Evolutionary conservation across 2,797 vertebrate genomes (phyloP).

Genomic region (Sciurus carolinensis): DNA sequence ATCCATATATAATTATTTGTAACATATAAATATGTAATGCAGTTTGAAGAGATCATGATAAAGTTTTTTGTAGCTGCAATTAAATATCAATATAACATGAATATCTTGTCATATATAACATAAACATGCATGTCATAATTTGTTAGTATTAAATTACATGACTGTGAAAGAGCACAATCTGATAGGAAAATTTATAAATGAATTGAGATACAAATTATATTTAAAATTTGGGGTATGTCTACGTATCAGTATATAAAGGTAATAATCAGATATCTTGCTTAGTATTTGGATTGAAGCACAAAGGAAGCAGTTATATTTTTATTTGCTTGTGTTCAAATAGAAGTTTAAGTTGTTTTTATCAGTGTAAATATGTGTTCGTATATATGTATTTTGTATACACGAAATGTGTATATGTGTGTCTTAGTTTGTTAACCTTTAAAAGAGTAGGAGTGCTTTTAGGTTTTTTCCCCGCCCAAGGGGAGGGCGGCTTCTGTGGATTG

Average conservation of each 20-base stretch:
- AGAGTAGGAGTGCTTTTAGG: not conserved
- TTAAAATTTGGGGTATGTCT: not conserved
- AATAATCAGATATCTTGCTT: not conserved
- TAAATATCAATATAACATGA: not conserved
- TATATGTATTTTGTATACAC: not conserved
- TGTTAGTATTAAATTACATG: not conserved
- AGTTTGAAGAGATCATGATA: not conserved
- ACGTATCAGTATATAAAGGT: not conserved
- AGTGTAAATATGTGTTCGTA: not conserved
- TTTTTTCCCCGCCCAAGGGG: fast-evolving
- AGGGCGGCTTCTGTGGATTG: too few relatives aligned
- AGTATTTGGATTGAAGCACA: not conserved
- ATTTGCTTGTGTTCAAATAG: not conserved
- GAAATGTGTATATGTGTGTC: not conserved
- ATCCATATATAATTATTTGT: not conserved
- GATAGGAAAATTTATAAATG: not conserved
- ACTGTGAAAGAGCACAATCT: not conserved
- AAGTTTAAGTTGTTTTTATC: not conserved
- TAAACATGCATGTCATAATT: not conserved
- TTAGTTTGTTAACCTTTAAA: not conserved
- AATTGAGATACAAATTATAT: not conserved
- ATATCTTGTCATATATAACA: not conserved
- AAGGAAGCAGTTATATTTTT: slow-evolving; percentile 4
- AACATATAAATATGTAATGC: not conserved
- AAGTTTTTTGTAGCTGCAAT: not conserved